Evolutionary conservation across 2,888 invertebrate genomes (phyloP), one percentile per base, ranked within the genome.

Genomic region (Acanthacorydalis orientalis): DNA sequence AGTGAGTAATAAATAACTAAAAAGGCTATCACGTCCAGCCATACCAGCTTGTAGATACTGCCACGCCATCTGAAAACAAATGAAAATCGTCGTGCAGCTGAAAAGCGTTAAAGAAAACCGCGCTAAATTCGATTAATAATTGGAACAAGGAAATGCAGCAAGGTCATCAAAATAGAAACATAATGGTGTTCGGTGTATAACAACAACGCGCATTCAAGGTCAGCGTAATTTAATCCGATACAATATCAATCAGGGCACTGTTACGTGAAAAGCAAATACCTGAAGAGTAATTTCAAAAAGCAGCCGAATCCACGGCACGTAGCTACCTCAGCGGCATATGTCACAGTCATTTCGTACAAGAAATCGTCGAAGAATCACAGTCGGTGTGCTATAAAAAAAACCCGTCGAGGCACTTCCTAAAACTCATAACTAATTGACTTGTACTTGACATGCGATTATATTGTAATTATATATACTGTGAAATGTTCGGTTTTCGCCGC

Each of bases 1-100:
- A 93, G 73, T 39, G 73, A 58, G 60, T 89, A 88, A 64, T 91
- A 93, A 47, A 83, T 63, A 34, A 76, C 67, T 51, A 89, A 72
- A 63, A 89, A 93, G 46, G 86, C 72, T 31, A 86, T 60, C 47
- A 92, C 72, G 64, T 93, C 93, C 54, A 87, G 72, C 90, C 91
- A 93, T 51, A 93, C 83, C 55, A 93, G 69, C 68, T 93, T 93
- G 77, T 93, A 93, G 58, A 93, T 86, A 63, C 92, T 92, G 40
- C 92, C 93, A 54, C 80, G 78, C 93, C 93, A 93, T 74, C 91
- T 91, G 72, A 52, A 77, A 77, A 54, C 50, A 55, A 51, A 53
- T 51, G 23, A 23, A 4, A 23, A 23, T 23, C 6, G 23, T 23
- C 23, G 23, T 41, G 2, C 12, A 37, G 12, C 6, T 37, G 12